Conservation (phyloP, 2,113 vertebrate genomes). For the Ivindomyrus marchei region DNA sequence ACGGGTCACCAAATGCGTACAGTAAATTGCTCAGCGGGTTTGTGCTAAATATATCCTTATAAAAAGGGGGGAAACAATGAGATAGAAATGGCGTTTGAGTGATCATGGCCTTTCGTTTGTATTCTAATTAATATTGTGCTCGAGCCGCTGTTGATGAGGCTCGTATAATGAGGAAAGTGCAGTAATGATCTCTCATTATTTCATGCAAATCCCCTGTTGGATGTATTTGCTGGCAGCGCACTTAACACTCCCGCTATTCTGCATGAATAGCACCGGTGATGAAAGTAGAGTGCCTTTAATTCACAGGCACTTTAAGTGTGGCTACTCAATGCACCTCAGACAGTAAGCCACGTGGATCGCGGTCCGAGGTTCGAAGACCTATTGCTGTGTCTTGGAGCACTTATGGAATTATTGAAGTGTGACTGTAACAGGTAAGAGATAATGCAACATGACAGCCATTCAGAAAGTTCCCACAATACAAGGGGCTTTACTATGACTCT, state of each 20-base stretch:
- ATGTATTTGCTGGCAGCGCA: slow-evolving; percentile 31
- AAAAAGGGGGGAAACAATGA: background rate
- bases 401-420: background rate
- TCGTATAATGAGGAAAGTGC: slow-evolving; percentile 58
- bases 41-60: background rate
- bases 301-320: background rate
- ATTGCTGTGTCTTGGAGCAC: background rate
- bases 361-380: background rate
- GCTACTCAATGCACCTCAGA: background rate
- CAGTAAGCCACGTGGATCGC: background rate
- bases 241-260: background rate
- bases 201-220: slow-evolving; percentile 54
- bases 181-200: slow-evolving; percentile 66
- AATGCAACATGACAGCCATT: background rate
- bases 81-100: slow-evolving; percentile 35
- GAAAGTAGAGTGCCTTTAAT: background rate
- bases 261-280: background rate
- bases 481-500: background rate
- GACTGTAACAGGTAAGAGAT: background rate
- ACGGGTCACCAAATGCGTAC: slow-evolving; percentile 8
- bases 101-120: slow-evolving; percentile 33
- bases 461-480: background rate
- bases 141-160: slow-evolving; percentile 52
- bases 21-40: background rate
- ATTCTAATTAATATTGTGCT: slow-evolving; percentile 56